A percentile compares a stretch with the other conserved stretches of the same genome.
These are phyloP conservation scores for Pogonognathellus flavescens DNA, from an alignment of 1,140 invertebrate species.

Conservation along the genomic window DNA sequence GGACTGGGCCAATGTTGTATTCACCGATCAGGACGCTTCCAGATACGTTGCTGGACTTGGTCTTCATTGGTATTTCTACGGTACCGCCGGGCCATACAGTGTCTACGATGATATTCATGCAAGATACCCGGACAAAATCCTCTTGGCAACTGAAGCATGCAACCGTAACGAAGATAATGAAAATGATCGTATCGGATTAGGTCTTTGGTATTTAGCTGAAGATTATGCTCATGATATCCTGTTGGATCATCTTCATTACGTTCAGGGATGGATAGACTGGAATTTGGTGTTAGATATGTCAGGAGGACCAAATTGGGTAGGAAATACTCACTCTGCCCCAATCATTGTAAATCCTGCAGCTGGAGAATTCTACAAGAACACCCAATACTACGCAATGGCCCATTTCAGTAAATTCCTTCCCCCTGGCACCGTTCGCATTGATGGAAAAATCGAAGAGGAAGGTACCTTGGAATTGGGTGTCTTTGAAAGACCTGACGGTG, in stretches of 20 bases:
- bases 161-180: slow-evolving; percentile 70
- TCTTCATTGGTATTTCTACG: slow-evolving; percentile 81
- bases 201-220: slow-evolving; percentile 81
- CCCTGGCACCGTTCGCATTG: slow-evolving; percentile 73
- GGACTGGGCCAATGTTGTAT: slow-evolving; percentile 75
- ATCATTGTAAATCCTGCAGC: slow-evolving; percentile 65
- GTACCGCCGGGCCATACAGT: slow-evolving; percentile 39
- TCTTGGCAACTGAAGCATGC: slow-evolving; percentile 84
- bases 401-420: slow-evolving; percentile 89
- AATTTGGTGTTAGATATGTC: slow-evolving; percentile 76
- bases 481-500: slow-evolving; percentile 74
- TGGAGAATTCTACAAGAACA: slow-evolving; percentile 87
- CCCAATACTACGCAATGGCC: slow-evolving; percentile 87
- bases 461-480: slow-evolving; percentile 68
- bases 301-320: slow-evolving; percentile 62
- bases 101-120: slow-evolving; percentile 73
- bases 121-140: slow-evolving; percentile 78
- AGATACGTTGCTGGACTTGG: slow-evolving; percentile 83
- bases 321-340: slow-evolving; percentile 38
- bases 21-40: slow-evolving; percentile 72
- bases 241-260: slow-evolving; percentile 79
- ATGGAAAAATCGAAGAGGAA: background rate
- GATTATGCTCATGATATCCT: slow-evolving; percentile 80
- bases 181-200: slow-evolving; percentile 72
- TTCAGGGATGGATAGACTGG: slow-evolving; percentile 89